These are phyloP conservation scores for Enoplolaimus lenunculus DNA, from an alignment of 2,888 invertebrate genomes.

Conservation along the genomic window DNA sequence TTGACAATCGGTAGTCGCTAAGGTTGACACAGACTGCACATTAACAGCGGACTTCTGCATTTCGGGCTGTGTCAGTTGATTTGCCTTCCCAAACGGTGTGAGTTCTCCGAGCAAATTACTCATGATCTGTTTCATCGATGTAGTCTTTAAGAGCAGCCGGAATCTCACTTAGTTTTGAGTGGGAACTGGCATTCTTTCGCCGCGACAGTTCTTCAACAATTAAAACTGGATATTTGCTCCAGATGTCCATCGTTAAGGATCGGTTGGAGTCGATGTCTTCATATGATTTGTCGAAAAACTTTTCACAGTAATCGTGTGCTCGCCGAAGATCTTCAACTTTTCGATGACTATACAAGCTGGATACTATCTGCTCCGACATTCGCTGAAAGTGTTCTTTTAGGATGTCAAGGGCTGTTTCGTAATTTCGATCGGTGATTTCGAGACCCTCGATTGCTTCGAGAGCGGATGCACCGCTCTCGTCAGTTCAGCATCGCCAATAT, in stretches of 20 bases:
- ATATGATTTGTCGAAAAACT: neutral
- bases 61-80: neutral
- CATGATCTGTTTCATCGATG: neutral
- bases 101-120: neutral
- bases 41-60: neutral
- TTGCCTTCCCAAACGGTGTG: neutral
- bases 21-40: neutral
- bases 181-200: neutral
- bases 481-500: neutral
- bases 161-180: neutral
- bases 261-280: neutral
- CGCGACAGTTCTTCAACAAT: neutral
- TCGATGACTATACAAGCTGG: neutral
- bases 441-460: neutral
- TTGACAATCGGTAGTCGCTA: neutral
- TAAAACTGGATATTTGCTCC: neutral
- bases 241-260: neutral
- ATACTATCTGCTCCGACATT: neutral
- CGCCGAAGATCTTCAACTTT: neutral
- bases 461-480: neutral
- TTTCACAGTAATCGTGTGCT: neutral
- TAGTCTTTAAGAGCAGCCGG: neutral
- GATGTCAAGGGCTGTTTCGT: neutral
- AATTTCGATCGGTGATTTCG: slow-evolving; percentile 1
- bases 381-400: neutral